A percentile compares a stretch with the other conserved stretches of the same genome.
Conservation (phyloP, 1,140 invertebrate genomes). For the Protaetia brevitarsis region DNA sequence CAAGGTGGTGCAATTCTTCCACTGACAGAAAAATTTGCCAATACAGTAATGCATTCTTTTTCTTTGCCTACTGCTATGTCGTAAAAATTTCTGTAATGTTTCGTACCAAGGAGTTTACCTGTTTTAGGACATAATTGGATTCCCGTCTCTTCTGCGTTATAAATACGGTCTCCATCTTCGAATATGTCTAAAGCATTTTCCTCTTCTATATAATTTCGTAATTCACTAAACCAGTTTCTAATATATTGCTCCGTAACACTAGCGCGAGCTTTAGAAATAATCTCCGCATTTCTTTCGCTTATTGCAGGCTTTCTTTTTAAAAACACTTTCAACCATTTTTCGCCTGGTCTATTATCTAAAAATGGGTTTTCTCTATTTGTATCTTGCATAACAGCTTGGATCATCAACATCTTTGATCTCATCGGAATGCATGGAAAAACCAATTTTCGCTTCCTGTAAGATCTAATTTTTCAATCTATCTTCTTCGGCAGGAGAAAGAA, state of each 20-base stretch:
- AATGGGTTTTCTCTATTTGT: background rate
- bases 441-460: background rate
- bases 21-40: too few species aligned
- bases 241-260: constrained; percentile 18
- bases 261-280: background rate
- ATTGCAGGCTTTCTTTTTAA: background rate
- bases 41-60: constrained; percentile 44
- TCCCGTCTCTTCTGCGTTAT: constrained; percentile 40
- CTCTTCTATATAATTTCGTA: constrained; percentile 1
- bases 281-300: background rate
- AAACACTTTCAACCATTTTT: background rate
- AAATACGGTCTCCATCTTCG: constrained; percentile 28
- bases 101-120: constrained; percentile 35
- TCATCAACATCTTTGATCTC: background rate
- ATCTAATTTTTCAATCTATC: constrained; percentile 16
- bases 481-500: background rate
- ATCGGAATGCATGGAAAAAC: background rate
- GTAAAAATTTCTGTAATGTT: constrained; percentile 39
- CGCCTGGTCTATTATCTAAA: background rate
- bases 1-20: too few species aligned
- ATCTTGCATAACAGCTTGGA: background rate
- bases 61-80: constrained; percentile 33
- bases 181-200: constrained; percentile 25
- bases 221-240: constrained; percentile 21
- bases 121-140: constrained; percentile 40